Evolutionary conservation across 2,797 vertebrate species (phyloP), one percentile per base, ranked within the genome.

Genomic region (Peromyscus nudipes): DNA sequence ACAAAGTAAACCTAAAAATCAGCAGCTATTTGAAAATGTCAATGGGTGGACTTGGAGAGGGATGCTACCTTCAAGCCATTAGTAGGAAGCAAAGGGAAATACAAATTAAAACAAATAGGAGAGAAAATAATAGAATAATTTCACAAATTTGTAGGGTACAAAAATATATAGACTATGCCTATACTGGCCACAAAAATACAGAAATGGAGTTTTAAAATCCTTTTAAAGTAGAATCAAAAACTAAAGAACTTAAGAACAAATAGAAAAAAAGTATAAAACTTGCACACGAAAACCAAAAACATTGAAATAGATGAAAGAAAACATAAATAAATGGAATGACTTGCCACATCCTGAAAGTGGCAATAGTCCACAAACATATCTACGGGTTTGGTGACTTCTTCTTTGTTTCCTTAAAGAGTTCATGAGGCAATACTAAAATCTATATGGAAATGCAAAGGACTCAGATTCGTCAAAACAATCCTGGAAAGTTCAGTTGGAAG

Each of bases 81-180:
- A 11, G n/a, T 64, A 49, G 55, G 19, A 23, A 80, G n/a, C 8
- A 29, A 91, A 91, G 21, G 71, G 60, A 92, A 94, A 92, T 75
- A 43, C 4, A 96, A 96, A 96, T 52, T 27, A 89, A 94, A 92
- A 62, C 60, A 92, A 90, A 90, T 7, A n/a, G 25, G 77, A 6
- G 31, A 60, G 17, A 90, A 29, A 92, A 65, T 8, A n/a, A n/a
- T 52, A 77, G 86, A 69, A 67, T 65, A 90, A 25, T 40, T 87
- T 40, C 43, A 31, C 40, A 80, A 60, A 43, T 21, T 49, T 90
- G 4, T 40, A 75, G 40, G 31, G 75, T 65, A 55, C 43, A 40
- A n/a, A 77, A 55, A 49, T 43, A 86, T 40, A 31, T 6, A 89
- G 55, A 65, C 75, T 25, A 57, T 25, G 4, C 71, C 27, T 69